Base-by-base conservation (phyloP, 2,113 vertebrate genomes). In the Rhinogobius similis region DNA sequence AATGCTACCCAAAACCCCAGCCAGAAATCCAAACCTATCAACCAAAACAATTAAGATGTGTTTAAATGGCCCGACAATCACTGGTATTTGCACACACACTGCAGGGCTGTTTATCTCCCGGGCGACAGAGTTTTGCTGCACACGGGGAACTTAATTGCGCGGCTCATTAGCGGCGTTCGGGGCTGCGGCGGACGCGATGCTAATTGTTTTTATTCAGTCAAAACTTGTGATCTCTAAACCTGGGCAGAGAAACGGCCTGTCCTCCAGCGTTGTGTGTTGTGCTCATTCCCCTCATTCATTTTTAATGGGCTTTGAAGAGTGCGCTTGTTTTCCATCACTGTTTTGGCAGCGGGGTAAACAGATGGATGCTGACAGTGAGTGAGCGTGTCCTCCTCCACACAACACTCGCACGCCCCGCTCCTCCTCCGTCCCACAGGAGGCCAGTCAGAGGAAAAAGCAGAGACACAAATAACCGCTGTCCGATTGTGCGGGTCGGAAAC, bases 341-440 rank as follows among this genome's bases (percentile, higher is more conserved):
- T 74, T 79, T 86, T 84, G 78, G 83, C 70, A 75, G 65, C 3
- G 72, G 80, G 73, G 76, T 76, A 84, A 86, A 86, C 86, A 80
- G 89, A 87, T 85, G 82, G 83, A 81, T 65, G 24, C 82, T 67
- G 84, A 86, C 82, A 86, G 80, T 80, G 83, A 84, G 73, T n/a
- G 61, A 82, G 70, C 20, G 0, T 62, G 71, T 83, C 78, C 75
- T 76, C 55, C 74, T 78, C 66, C 70, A 82, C 63, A 79, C 75
- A 72, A 58, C 74, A 73, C 78, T 68, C 68, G 21, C 23, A 1
- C 65, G 66, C 76, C 65, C 74, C 56, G 67, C 58, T 48, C 70
- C 4, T 41, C 55, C 61, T 13, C 50, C 10, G 48, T 61, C 62
- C 58, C 56, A 39, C 23, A 43, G 73, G 77, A 50, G 73, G 71